phyloP scores from a whole-genome alignment of 2,797 vertebrate species.

The Kryptolebias ocellatus region DNA sequence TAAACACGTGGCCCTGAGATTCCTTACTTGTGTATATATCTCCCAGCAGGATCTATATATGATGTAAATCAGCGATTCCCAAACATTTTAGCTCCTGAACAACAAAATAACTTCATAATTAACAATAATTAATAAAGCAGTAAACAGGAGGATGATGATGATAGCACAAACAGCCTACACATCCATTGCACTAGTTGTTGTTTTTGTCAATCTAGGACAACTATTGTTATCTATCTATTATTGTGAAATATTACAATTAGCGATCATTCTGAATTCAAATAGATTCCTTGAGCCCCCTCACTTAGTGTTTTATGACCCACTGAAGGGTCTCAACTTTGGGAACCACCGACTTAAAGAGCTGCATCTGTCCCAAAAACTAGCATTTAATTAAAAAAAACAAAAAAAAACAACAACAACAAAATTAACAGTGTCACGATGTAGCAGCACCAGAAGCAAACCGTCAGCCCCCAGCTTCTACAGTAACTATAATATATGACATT shows the following conservation, averaged over 20 bases:
- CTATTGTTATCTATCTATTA: too few species aligned
- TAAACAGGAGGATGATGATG: too few species aligned
- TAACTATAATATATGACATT: neutral
- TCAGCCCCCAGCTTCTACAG: neutral
- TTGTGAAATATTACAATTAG: too few species aligned
- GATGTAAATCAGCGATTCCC: neutral
- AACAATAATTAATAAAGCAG: too few species aligned
- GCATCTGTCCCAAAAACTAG: too few species aligned
- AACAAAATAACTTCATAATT: too few species aligned
- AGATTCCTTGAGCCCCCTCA: too few species aligned
- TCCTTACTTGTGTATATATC: constrained; percentile 67
- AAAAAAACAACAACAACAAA: neutral
- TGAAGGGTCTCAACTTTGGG: neutral
- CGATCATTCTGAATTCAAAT: too few species aligned
- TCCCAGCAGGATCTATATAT: constrained; percentile 40
- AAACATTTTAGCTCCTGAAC: neutral
- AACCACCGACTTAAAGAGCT: neutral
- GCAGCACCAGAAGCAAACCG: neutral
- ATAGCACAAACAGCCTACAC: too few species aligned
- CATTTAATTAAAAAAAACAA: too few species aligned
- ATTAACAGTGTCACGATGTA: neutral
- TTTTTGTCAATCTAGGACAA: too few species aligned
- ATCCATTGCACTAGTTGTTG: too few species aligned
- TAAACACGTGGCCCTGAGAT: constrained; percentile 54
- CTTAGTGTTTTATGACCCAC: neutral